Evolutionary conservation across 2,797 vertebrate species (phyloP).

Genomic region (Semotilus atromaculatus): DNA sequence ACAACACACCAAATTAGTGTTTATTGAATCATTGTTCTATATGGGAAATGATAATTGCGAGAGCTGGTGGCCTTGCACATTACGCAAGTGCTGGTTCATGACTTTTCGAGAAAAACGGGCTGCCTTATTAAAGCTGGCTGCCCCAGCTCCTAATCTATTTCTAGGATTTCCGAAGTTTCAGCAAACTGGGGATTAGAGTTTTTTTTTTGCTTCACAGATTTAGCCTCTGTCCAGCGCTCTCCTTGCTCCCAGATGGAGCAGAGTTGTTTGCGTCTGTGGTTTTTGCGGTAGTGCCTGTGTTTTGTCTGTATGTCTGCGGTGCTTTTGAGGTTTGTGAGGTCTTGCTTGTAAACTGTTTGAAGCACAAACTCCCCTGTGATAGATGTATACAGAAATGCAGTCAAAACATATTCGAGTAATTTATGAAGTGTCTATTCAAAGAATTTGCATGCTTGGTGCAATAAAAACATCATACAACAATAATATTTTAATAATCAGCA

Average conservation of each 20-base stretch:
- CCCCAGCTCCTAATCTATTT: constrained; percentile 82
- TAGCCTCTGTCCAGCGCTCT: constrained; percentile 47
- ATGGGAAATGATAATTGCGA: constrained; percentile 83
- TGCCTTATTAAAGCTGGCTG: constrained; percentile 79
- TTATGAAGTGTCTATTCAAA: not conserved
- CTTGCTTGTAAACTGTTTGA: constrained; percentile 48
- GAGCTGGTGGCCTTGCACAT: constrained; percentile 80
- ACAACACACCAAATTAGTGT: constrained; percentile 75
- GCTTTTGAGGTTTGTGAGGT: constrained; percentile 50
- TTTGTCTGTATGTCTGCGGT: constrained; percentile 46
- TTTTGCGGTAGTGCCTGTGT: constrained; percentile 65
- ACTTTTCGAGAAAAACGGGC: constrained; percentile 78
- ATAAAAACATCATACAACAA: not conserved
- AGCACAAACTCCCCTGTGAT: constrained; percentile 43
- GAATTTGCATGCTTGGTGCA: not conserved
- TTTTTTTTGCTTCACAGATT: constrained; percentile 68
- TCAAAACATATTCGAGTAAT: constrained; percentile 51
- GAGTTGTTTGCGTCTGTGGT: constrained; percentile 76
- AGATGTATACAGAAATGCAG: constrained; percentile 39
- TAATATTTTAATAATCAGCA: constrained; percentile 6
- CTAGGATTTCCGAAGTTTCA: constrained; percentile 83
- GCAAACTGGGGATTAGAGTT: constrained; percentile 84
- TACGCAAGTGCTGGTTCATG: constrained; percentile 84
- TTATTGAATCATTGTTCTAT: constrained; percentile 84
- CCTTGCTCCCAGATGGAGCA: constrained; percentile 57